Base-by-base conservation (phyloP, 2,797 vertebrate genomes). In the Hirundo rustica region DNA sequence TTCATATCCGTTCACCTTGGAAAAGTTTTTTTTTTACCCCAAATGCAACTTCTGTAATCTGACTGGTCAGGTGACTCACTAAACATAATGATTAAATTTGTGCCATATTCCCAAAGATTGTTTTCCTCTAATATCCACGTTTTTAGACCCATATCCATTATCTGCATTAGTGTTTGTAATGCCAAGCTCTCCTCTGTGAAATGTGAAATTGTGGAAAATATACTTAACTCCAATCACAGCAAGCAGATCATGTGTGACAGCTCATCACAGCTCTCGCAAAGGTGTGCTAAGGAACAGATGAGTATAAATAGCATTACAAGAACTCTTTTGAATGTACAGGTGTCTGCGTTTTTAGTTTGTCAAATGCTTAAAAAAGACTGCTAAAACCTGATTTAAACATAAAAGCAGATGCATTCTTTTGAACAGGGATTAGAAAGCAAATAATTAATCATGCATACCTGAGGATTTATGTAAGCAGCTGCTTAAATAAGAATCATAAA, bases 381-480 rank as follows among this genome's bases (percentile, higher is more conserved):
- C 62, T 93, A 88, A 96, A 95, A 62, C 68, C 73, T 78, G 89
- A 89, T 93, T 64, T 79, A 68, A 92, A 92, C 64, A 91, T 92
- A 72, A 91, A 71, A 95, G 85, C 32, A 61, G 70, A 89, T 72
- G 40, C 30, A 11, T 89, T 53, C 47, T 84, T 71, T 95, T 92
- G 82, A 93, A 81, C 80, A 38, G 14, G 76, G 73, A 91, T 95
- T 96, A 94, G 93, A 95, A 94, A 96, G 66, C 67, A 95, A 95
- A 92, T 80, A 95, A 93, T 91, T 94, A 90, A 93, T 95, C 95
- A 58, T 75, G 89, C 54, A 25, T 93, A 91, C 84, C 92, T 89
- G 88, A 93, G 88, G 91, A 92, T 91, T 96, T 96, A 93, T 92
- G 77, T 85, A 95, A 95, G 86, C 93, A 79, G 78, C 78, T 91